Conservation (phyloP, 1,140 invertebrate genomes). For the Piezodorus guildinii region DNA sequence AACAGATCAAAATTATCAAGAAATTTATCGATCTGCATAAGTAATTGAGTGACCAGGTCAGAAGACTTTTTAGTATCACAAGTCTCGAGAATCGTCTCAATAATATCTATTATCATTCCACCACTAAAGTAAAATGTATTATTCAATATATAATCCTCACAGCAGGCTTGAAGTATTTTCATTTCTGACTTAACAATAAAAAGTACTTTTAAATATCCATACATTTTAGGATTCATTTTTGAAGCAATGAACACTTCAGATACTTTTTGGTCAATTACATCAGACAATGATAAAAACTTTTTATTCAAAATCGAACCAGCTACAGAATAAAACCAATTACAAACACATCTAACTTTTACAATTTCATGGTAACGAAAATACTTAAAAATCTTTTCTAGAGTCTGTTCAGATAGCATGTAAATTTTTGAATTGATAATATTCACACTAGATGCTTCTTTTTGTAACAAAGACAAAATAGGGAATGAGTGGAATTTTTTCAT, state of each 20-base stretch:
- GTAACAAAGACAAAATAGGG: neutral
- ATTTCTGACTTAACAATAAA: neutral
- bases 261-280: neutral
- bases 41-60: neutral
- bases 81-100: neutral
- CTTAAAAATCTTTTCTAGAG: neutral
- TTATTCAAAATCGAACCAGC: neutral
- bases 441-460: neutral
- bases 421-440: neutral
- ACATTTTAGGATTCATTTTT: neutral
- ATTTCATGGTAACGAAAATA: neutral
- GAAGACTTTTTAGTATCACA: neutral
- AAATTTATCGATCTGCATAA: neutral
- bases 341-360: neutral
- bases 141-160: neutral
- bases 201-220: neutral
- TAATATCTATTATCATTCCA: neutral
- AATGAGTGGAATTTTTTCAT: neutral
- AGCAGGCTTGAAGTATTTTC: neutral
- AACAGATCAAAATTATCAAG: neutral
- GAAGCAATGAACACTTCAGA: neutral
- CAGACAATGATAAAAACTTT: neutral
- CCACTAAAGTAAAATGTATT: neutral
- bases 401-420: neutral
- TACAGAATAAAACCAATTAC: neutral